These are phyloP conservation scores for Sialis lutaria DNA, from an alignment of 2,888 invertebrate species.

Conservation along the genomic window DNA sequence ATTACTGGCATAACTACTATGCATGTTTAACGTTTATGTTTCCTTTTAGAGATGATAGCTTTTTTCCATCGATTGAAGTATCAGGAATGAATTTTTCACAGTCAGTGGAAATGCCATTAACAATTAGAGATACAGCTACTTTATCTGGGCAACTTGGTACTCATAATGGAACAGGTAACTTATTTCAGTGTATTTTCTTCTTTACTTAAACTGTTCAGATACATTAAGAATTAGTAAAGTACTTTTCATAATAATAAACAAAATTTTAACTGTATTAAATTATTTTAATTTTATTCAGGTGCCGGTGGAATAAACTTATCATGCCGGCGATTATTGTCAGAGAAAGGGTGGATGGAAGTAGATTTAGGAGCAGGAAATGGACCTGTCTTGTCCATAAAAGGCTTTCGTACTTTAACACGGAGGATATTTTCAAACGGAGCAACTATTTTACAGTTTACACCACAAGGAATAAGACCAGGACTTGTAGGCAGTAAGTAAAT, in stretches of 20 bases:
- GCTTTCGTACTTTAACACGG: slow-evolving; percentile 55
- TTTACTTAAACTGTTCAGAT: too few species aligned
- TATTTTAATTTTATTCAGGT: slow-evolving; percentile 26
- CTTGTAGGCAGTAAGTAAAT: slow-evolving; percentile 51
- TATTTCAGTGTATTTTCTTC: too few species aligned
- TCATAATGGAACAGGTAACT: slow-evolving; percentile 67
- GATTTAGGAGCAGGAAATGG: slow-evolving; percentile 78
- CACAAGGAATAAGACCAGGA: slow-evolving; percentile 58
- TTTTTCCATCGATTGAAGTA: slow-evolving; percentile 66
- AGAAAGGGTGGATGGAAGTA: slow-evolving; percentile 76
- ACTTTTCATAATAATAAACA: background rate
- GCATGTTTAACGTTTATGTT: background rate
- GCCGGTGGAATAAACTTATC: slow-evolving; percentile 60
- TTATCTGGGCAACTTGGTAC: slow-evolving; percentile 68
- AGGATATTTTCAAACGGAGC: slow-evolving; percentile 62
- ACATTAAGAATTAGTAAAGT: background rate
- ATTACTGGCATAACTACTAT: background rate
- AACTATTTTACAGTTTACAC: slow-evolving; percentile 56
- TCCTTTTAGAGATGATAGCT: slow-evolving; percentile 26
- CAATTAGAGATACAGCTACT: slow-evolving; percentile 66
- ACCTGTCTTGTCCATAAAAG: slow-evolving; percentile 58
- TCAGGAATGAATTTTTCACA: slow-evolving; percentile 87
- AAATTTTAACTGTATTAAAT: background rate
- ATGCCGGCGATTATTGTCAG: slow-evolving; percentile 59
- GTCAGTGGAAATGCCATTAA: slow-evolving; percentile 85